Conservation (phyloP, 1,140 invertebrate species). For the Homalodisca vitripennis region DNA sequence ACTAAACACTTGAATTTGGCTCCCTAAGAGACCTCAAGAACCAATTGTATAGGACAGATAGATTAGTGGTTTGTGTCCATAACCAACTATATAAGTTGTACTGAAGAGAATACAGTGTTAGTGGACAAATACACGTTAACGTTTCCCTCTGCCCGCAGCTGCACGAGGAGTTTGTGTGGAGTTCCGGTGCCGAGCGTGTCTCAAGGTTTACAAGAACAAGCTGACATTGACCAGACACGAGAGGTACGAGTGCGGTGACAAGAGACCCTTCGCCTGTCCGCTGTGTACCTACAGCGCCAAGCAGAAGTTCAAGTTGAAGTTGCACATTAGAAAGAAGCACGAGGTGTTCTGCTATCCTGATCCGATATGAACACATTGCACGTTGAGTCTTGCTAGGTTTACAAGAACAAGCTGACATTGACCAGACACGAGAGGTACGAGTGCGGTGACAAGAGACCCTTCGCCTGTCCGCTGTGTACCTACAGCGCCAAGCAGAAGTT, state of each 20-base stretch:
- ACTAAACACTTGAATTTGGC: too few relatives aligned
- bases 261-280: constrained; percentile 50
- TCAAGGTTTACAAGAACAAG: constrained; percentile 39
- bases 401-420: constrained; percentile 48
- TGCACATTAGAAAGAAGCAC: constrained; percentile 40
- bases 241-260: constrained; percentile 50
- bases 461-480: constrained; percentile 10
- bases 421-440: constrained; percentile 54
- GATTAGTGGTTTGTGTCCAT: too few relatives aligned
- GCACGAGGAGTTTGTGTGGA: too few relatives aligned
- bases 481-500: constrained; percentile 42
- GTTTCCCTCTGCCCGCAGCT: too few relatives aligned
- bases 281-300: constrained; percentile 25
- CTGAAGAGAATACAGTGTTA: too few relatives aligned
- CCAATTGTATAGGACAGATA: too few relatives aligned
- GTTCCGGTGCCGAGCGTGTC: constrained; percentile 51
- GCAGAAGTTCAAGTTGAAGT: constrained; percentile 49
- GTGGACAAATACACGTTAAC: too few relatives aligned
- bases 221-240: constrained; percentile 45
- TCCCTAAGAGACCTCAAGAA: too few relatives aligned
- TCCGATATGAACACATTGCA: constrained; percentile 51
- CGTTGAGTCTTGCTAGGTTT: too few relatives aligned
- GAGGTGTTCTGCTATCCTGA: too few relatives aligned
- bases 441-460: constrained; percentile 49
- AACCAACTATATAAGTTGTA: too few relatives aligned